Percentiles rank a stretch among this genome's conserved stretches.
phyloP scores from a whole-genome alignment of 2,888 invertebrate species.

The Leucoma salicis region DNA sequence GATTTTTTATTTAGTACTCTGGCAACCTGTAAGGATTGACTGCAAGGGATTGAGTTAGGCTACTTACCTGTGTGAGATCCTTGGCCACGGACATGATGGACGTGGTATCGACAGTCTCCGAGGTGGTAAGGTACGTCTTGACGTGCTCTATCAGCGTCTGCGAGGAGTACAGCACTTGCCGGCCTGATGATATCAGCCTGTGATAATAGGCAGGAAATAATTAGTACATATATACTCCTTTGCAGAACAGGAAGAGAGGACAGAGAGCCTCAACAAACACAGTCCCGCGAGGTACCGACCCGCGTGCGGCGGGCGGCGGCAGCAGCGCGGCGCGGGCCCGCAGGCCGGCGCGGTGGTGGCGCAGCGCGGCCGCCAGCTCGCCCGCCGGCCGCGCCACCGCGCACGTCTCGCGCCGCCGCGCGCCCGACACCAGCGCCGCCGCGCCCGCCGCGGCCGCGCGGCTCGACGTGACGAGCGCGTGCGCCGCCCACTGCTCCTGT shows the following conservation, averaged over 20 bases:
- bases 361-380: conserved; percentile 89
- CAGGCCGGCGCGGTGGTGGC: conserved; percentile 86
- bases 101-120: conserved; percentile 82
- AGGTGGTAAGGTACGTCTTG: conserved; percentile 86
- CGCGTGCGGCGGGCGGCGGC: too few relatives aligned
- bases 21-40: too few relatives aligned
- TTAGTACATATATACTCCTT: not conserved
- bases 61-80: conserved; percentile 81
- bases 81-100: conserved; percentile 88
- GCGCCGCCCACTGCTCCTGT: conserved; percentile 76
- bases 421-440: conserved; percentile 93
- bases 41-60: not conserved
- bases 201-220: not conserved
- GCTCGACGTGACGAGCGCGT: conserved; percentile 65
- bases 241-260: not conserved
- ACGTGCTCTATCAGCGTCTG: conserved; percentile 91
- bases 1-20: too few relatives aligned
- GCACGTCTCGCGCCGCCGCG: conserved; percentile 89
- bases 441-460: conserved; percentile 92
- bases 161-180: conserved; percentile 91
- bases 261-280: too few relatives aligned
- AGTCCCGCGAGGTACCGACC: too few relatives aligned
- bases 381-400: conserved; percentile 89
- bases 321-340: conserved; percentile 91
- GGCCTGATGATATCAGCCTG: conserved; percentile 86